phyloP scores from a whole-genome alignment of 2,797 vertebrate species.

The Xyrichtys novacula region DNA sequence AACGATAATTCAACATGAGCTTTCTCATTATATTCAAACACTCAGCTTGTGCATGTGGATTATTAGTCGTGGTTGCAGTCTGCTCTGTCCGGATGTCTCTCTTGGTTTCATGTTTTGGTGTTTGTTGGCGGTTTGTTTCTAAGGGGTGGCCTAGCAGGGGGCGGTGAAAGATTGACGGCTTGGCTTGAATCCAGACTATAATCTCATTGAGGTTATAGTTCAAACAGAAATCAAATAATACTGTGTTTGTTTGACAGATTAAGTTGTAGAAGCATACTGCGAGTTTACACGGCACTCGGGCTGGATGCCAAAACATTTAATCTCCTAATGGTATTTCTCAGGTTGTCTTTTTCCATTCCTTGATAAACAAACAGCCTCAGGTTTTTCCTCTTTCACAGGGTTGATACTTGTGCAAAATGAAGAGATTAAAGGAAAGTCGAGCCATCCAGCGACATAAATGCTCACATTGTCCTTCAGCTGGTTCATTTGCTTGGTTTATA shows the following conservation, averaged over 20 bases:
- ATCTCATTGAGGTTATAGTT: conserved; percentile 25
- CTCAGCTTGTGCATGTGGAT: too few relatives aligned
- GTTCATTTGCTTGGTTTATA: conserved; percentile 29
- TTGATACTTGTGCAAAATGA: not conserved
- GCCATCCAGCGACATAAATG: conserved; percentile 20
- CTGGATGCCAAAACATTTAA: conserved; percentile 33
- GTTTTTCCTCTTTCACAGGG: not conserved
- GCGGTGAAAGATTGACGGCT: conserved; percentile 1
- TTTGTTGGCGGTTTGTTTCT: conserved; percentile 16
- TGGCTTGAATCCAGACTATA: conserved; percentile 34
- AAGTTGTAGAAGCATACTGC: conserved; percentile 19
- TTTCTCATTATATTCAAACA: too few relatives aligned
- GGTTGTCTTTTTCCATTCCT: conserved; percentile 26
- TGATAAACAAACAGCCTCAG: conserved; percentile 22
- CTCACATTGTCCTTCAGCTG: conserved; percentile 26
- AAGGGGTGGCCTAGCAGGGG: not conserved
- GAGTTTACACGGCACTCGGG: conserved; percentile 29
- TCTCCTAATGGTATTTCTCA: conserved; percentile 31
- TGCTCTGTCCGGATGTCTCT: not conserved
- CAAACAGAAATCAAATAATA: conserved; percentile 46
- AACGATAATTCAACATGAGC: too few relatives aligned
- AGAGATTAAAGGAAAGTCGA: conserved; percentile 1
- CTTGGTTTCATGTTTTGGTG: not conserved
- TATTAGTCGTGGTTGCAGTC: not conserved
- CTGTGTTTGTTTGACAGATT: conserved; percentile 34